Conservation (phyloP, 1,140 invertebrate species). For the Bacillus rossius region DNA sequence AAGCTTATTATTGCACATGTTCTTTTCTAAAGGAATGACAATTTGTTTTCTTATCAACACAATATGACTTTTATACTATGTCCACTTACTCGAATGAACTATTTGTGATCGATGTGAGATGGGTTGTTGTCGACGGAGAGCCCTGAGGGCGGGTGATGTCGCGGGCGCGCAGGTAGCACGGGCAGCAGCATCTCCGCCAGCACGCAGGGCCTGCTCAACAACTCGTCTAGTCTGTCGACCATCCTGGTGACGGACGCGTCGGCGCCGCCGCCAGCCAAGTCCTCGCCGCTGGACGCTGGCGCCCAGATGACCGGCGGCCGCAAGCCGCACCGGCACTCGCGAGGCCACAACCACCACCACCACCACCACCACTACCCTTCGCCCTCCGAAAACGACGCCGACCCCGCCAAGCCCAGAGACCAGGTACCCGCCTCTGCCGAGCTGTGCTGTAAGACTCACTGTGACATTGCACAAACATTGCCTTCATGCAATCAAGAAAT, state of each 20-base stretch:
- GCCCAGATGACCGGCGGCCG: slow-evolving; percentile 19
- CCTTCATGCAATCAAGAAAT: too few relatives aligned
- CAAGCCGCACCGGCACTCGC: background rate
- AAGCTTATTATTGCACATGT: too few relatives aligned
- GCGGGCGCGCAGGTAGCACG: slow-evolving; percentile 7
- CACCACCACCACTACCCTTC: slow-evolving; percentile 9
- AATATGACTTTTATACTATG: too few relatives aligned
- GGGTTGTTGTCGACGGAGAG: background rate
- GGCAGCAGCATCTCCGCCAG: slow-evolving; percentile 24
- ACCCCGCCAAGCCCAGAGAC: slow-evolving; percentile 6
- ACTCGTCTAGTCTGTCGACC: slow-evolving; percentile 10
- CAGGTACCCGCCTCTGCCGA: too few relatives aligned
- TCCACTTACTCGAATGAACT: too few relatives aligned
- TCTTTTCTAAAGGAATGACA: too few relatives aligned
- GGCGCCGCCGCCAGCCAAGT: background rate
- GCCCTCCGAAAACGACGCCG: too few relatives aligned
- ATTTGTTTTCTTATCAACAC: too few relatives aligned
- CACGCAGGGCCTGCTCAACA: slow-evolving; percentile 26
- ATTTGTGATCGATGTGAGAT: too few relatives aligned
- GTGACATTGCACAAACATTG: too few relatives aligned
- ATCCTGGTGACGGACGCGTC: background rate
- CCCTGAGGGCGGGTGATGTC: background rate
- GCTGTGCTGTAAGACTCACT: too few relatives aligned
- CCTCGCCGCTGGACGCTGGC: slow-evolving; percentile 5
- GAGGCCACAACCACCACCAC: background rate